Percentiles rank a stretch among this genome's conserved stretches.
These are phyloP conservation scores for Crocidura indochinensis DNA, from an alignment of 2,797 vertebrate species.

Conservation along the genomic window DNA sequence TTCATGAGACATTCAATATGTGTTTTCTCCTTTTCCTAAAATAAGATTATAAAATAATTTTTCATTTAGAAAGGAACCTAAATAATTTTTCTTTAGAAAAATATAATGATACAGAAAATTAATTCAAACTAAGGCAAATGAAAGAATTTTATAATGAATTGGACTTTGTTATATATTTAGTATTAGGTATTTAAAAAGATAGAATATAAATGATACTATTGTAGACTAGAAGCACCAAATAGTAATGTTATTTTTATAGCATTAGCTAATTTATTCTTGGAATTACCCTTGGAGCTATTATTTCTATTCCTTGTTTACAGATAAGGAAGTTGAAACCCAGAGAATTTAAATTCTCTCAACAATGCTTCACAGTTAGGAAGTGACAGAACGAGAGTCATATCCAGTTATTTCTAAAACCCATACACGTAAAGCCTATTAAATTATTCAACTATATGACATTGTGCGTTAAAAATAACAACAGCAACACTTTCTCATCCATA, in stretches of 20 bases:
- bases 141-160: background rate
- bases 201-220: background rate
- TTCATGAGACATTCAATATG: background rate
- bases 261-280: background rate
- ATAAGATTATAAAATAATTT: background rate
- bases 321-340: background rate
- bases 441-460: background rate
- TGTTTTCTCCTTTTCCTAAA: background rate
- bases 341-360: slow-evolving; percentile 18
- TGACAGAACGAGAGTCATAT: background rate
- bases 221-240: background rate
- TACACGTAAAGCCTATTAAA: background rate
- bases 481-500: background rate
- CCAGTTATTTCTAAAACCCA: background rate
- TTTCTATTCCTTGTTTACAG: background rate
- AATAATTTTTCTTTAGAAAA: background rate
- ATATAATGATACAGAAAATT: background rate
- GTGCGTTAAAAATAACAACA: background rate
- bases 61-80: background rate
- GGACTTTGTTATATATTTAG: background rate
- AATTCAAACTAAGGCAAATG: background rate
- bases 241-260: background rate
- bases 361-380: background rate
- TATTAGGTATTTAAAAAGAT: background rate
- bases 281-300: background rate